Evolutionary conservation across 2,888 invertebrate species (phyloP).

Genomic region (Eremobia ochroleuca): DNA sequence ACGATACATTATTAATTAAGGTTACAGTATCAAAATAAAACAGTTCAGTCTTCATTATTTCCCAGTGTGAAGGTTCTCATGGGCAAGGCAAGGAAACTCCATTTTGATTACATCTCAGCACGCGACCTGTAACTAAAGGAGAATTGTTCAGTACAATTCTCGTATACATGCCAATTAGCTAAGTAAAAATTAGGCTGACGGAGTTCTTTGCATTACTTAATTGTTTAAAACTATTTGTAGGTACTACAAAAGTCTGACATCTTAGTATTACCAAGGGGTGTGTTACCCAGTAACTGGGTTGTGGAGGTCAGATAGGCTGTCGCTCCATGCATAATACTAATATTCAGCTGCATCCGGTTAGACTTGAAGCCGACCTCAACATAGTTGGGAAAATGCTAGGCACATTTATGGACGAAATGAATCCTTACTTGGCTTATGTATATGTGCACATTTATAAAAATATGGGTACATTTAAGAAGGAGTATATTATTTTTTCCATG

Average conservation of each 20-base stretch:
- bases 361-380: neutral
- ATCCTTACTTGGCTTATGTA: neutral
- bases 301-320: neutral
- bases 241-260: neutral
- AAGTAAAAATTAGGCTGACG: neutral
- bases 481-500: neutral
- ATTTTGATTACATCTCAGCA: conserved; percentile 34
- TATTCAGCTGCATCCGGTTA: neutral
- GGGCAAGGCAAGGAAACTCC: conserved; percentile 11
- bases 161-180: conserved; percentile 33
- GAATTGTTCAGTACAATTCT: conserved; percentile 15
- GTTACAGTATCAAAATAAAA: neutral
- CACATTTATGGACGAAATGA: neutral
- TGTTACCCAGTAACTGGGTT: neutral
- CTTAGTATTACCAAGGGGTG: neutral
- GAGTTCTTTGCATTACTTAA: neutral
- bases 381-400: neutral
- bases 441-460: neutral
- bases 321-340: neutral
- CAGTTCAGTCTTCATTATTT: conserved; percentile 3
- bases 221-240: neutral
- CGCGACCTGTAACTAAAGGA: conserved; percentile 24
- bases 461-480: neutral
- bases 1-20: no score
- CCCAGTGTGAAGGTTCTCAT: conserved; percentile 2